Evolutionary conservation across 2,797 vertebrate genomes (phyloP).

Genomic region (Coregonus sp.): DNA sequence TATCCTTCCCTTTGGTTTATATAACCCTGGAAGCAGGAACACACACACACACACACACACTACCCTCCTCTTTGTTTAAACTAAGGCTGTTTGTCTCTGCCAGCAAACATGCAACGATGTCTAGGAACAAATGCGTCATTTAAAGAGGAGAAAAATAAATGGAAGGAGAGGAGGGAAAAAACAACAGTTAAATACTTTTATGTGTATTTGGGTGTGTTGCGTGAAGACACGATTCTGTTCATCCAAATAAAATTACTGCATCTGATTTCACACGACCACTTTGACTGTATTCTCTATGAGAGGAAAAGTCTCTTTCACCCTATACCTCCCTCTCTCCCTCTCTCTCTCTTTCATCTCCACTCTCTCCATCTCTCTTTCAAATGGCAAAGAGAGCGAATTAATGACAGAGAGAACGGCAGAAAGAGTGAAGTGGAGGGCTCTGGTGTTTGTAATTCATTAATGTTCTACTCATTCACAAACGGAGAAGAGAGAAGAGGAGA

Average conservation of each 20-base stretch:
- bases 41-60: constrained; percentile 28
- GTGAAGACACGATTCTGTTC: constrained; percentile 57
- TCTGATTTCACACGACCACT: constrained; percentile 57
- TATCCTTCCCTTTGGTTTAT: constrained; percentile 65
- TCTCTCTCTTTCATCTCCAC: constrained; percentile 7
- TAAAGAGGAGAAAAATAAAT: constrained; percentile 6
- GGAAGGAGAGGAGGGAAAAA: constrained; percentile 23
- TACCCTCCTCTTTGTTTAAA: constrained; percentile 67
- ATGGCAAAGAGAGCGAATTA: constrained; percentile 30
- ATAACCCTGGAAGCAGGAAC: constrained; percentile 38
- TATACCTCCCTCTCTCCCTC: background rate
- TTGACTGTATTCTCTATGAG: background rate
- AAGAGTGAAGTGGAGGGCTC: constrained; percentile 53
- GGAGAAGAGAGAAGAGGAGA: background rate
- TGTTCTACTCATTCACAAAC: constrained; percentile 67
- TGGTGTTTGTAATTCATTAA: constrained; percentile 70
- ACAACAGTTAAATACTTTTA: constrained; percentile 71
- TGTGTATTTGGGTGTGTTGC: constrained; percentile 67
- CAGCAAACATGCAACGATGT: constrained; percentile 71
- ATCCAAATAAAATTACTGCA: constrained; percentile 61
- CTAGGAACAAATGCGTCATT: constrained; percentile 78
- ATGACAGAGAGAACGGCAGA: constrained; percentile 31
- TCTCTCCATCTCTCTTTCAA: constrained; percentile 20
- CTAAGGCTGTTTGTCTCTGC: constrained; percentile 63
- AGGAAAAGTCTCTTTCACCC: background rate